These are phyloP conservation scores for Sandelia bainsii DNA, from an alignment of 2,797 vertebrate genomes.

Conservation along the genomic window DNA sequence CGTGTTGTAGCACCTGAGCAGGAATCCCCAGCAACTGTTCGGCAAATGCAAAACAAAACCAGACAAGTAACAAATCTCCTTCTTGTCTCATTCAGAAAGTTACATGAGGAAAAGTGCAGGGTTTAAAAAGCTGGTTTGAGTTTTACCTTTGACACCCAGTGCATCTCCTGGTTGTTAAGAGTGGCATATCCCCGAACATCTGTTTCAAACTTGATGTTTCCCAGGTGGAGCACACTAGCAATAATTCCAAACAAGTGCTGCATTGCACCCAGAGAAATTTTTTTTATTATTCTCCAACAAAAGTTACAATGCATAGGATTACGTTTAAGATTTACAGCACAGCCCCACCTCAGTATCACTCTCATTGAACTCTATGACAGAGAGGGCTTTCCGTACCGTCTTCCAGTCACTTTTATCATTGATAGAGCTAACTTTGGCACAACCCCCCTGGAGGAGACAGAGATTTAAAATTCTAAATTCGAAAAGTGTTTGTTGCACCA, in stretches of 20 bases:
- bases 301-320: not conserved
- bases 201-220: constrained; percentile 90
- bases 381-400: constrained; percentile 89
- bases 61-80: not conserved
- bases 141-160: constrained; percentile 93
- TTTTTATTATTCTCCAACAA: not conserved
- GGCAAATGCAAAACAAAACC: constrained; percentile 7
- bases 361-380: constrained; percentile 90
- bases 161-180: constrained; percentile 87
- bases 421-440: constrained; percentile 93
- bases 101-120: not conserved
- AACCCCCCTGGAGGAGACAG: constrained; percentile 84
- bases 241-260: constrained; percentile 93
- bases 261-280: not conserved
- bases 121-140: not conserved
- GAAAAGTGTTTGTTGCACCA: not conserved
- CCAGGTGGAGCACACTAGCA: constrained; percentile 93
- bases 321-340: not conserved
- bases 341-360: constrained; percentile 88
- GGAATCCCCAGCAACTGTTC: constrained; percentile 90
- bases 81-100: not conserved
- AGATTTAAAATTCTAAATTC: not conserved
- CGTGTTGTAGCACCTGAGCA: constrained; percentile 88
- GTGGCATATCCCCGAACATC: constrained; percentile 87
- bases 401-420: constrained; percentile 93